Conservation (phyloP, 1,140 invertebrate genomes). For the Alviniconcha marisindica region DNA sequence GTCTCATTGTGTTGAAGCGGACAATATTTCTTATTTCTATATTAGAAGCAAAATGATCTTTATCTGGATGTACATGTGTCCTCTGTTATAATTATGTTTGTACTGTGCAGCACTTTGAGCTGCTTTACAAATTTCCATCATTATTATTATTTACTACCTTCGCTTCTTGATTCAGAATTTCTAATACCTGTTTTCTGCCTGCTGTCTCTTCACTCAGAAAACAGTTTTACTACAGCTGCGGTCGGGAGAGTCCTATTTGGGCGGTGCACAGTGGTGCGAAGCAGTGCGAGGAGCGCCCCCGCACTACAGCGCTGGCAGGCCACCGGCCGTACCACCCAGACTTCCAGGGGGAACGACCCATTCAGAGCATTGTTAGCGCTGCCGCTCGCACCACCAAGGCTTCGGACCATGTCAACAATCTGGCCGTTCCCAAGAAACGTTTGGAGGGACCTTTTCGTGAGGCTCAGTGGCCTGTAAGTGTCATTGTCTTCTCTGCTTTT, state of each 20-base stretch:
- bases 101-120: no score
- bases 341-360: constrained; percentile 55
- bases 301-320: constrained; percentile 53
- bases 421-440: constrained; percentile 64
- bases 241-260: constrained; percentile 65
- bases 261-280: constrained; percentile 45
- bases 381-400: constrained; percentile 54
- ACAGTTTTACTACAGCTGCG: constrained; percentile 69
- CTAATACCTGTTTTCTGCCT: no score
- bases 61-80: no score
- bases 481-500: background rate
- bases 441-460: constrained; percentile 64
- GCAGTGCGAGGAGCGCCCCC: constrained; percentile 50
- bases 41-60: no score
- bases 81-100: no score
- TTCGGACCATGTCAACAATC: constrained; percentile 50
- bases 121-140: no score
- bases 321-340: constrained; percentile 57
- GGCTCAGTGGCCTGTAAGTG: constrained; percentile 66
- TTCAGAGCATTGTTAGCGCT: constrained; percentile 56
- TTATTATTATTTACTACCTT: no score
- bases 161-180: no score
- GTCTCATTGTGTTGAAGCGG: no score
- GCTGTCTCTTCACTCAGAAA: no score
- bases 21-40: no score